Evolutionary conservation across 2,797 vertebrate species (phyloP).

Genomic region (Ceryle rudis): DNA sequence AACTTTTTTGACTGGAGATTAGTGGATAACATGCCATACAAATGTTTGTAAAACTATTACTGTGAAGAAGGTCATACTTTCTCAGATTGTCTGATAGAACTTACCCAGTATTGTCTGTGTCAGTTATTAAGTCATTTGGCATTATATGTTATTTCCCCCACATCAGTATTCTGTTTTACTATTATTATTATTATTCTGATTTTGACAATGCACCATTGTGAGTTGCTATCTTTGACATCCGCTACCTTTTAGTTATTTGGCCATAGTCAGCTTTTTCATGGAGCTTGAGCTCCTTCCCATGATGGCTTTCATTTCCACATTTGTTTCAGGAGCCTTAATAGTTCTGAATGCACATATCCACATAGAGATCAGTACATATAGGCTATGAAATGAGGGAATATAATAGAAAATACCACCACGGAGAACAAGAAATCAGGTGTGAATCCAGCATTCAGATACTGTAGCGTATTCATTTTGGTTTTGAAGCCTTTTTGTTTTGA

Average conservation of each 20-base stretch:
- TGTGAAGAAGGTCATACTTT: slow-evolving; percentile 46
- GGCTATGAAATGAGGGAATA: not conserved
- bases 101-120: not conserved
- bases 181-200: not conserved
- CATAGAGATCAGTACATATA: not conserved
- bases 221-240: not conserved
- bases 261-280: not conserved
- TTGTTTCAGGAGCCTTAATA: not conserved
- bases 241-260: not conserved
- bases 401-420: not conserved
- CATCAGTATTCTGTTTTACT: not conserved
- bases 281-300: slow-evolving; percentile 42
- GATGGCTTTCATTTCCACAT: not conserved
- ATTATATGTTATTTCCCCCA: not conserved
- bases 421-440: not conserved
- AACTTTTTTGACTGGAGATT: slow-evolving; percentile 78
- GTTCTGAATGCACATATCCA: not conserved
- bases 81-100: not conserved
- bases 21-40: slow-evolving; percentile 49
- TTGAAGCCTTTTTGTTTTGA: not conserved
- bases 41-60: slow-evolving; percentile 47
- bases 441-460: not conserved
- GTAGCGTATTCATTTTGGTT: not conserved
- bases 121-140: not conserved
- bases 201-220: not conserved